Conservation (phyloP, 2,113 vertebrate species). For the Asarcornis scutulata region DNA sequence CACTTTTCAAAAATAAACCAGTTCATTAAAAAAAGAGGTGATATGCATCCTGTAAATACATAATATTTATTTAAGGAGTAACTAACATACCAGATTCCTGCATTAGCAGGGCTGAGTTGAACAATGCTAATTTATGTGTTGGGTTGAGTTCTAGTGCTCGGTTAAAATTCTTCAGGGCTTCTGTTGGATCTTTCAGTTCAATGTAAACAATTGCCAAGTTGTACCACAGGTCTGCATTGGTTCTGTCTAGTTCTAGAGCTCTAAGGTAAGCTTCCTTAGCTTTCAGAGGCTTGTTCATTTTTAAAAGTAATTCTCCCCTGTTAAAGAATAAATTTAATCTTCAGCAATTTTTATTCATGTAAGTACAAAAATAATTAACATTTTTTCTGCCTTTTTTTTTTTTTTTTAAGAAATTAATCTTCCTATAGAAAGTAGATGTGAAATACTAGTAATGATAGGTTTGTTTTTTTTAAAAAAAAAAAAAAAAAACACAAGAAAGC, state of each 20-base stretch:
- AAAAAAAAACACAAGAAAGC: not conserved
- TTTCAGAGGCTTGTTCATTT: constrained; percentile 96
- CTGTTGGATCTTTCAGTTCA: constrained; percentile 94
- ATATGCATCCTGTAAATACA: not conserved
- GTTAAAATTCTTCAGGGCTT: constrained; percentile 95
- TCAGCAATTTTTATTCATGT: not conserved
- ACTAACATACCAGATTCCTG: constrained; percentile 93
- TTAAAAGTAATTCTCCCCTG: constrained; percentile 95
- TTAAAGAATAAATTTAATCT: constrained; percentile 59
- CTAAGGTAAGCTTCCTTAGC: constrained; percentile 93
- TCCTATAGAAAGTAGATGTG: not conserved
- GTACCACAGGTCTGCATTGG: constrained; percentile 97
- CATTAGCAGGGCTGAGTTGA: constrained; percentile 97
- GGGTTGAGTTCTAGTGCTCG: constrained; percentile 91
- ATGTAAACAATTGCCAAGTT: constrained; percentile 98
- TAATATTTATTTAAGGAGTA: not conserved
- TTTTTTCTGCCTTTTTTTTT: not conserved
- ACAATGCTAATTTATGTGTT: constrained; percentile 90
- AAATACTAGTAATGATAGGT: not conserved
- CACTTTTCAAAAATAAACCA: not conserved
- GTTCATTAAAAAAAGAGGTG: not conserved
- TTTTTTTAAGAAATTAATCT: not conserved
- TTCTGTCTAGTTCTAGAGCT: constrained; percentile 91
- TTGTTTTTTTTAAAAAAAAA: not conserved
- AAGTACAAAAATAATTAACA: not conserved